phyloP scores from a whole-genome alignment of 2,113 vertebrate species.

The Dicrurus megarhynchus region DNA sequence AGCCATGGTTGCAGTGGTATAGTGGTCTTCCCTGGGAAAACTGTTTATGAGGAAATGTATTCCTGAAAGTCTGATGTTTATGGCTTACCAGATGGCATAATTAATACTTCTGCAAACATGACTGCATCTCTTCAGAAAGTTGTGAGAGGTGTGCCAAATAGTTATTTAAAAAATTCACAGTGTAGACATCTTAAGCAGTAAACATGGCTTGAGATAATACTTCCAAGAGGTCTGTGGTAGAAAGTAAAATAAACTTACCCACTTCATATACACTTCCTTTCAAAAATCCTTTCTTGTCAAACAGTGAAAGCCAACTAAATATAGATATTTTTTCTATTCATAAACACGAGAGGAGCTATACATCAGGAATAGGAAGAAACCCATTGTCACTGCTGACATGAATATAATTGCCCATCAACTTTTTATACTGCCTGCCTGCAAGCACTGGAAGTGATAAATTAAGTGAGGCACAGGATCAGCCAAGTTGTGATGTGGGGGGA shows the following conservation, averaged over 20 bases:
- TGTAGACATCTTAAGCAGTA: not conserved
- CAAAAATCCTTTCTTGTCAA: not conserved
- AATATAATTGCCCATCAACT: not conserved
- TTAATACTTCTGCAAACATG: not conserved
- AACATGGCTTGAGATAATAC: not conserved
- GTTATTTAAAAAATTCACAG: not conserved
- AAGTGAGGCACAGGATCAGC: not conserved
- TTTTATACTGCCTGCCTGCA: not conserved
- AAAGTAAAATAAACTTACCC: not conserved
- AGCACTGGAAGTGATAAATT: not conserved
- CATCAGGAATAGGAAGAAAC: not conserved
- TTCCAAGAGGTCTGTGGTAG: not conserved
- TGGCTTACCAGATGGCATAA: not conserved
- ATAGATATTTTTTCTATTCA: not conserved
- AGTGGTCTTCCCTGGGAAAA: not conserved
- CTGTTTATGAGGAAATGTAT: fast-evolving
- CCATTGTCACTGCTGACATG: not conserved
- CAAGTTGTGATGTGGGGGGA: not conserved
- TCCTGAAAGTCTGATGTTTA: not conserved
- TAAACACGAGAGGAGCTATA: not conserved
- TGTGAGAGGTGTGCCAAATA: not conserved
- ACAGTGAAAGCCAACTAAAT: not conserved
- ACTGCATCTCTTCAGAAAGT: not conserved
- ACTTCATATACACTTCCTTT: not conserved
- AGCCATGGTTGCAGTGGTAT: not conserved